Conservation (phyloP, 2,113 vertebrate species). For the Petrocephalus zakoni region DNA sequence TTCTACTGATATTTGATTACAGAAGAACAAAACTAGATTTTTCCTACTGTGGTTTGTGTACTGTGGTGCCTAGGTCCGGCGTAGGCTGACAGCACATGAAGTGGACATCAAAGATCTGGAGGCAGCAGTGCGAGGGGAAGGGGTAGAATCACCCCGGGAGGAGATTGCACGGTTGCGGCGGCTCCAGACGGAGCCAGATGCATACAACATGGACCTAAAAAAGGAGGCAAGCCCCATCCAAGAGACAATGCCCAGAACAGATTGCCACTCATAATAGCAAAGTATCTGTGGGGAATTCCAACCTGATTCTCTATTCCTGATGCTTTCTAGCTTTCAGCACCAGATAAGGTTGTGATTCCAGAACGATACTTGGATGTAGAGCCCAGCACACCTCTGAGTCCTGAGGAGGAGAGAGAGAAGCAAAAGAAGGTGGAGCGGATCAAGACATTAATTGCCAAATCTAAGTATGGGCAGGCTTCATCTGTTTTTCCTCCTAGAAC, state of each 20-base stretch:
- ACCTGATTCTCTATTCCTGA: background rate
- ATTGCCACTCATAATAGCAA: background rate
- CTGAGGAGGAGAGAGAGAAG: slow-evolving; percentile 86
- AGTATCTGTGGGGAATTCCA: background rate
- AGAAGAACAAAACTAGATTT: background rate
- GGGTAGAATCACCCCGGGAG: slow-evolving; percentile 80
- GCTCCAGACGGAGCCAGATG: slow-evolving; percentile 74
- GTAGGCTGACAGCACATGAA: slow-evolving; percentile 85
- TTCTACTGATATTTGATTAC: background rate
- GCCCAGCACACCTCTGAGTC: slow-evolving; percentile 72
- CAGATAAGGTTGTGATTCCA: slow-evolving; percentile 82
- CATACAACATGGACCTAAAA: slow-evolving; percentile 69
- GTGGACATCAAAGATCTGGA: slow-evolving; percentile 92
- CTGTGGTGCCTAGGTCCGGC: slow-evolving; percentile 63
- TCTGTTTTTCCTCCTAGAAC: background rate
- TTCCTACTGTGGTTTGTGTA: slow-evolving; percentile 11
- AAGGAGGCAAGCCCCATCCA: slow-evolving; percentile 65
- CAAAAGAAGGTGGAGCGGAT: slow-evolving; percentile 94
- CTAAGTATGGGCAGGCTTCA: slow-evolving; percentile 66
- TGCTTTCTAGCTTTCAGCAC: slow-evolving; percentile 66
- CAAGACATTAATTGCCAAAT: slow-evolving; percentile 94
- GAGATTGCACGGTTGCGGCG: slow-evolving; percentile 87
- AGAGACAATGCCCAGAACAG: background rate
- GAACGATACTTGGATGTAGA: slow-evolving; percentile 81
- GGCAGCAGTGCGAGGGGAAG: slow-evolving; percentile 71